Evolutionary conservation across 1,140 invertebrate species (phyloP).

Genomic region (Reticulitermes speratus): DNA sequence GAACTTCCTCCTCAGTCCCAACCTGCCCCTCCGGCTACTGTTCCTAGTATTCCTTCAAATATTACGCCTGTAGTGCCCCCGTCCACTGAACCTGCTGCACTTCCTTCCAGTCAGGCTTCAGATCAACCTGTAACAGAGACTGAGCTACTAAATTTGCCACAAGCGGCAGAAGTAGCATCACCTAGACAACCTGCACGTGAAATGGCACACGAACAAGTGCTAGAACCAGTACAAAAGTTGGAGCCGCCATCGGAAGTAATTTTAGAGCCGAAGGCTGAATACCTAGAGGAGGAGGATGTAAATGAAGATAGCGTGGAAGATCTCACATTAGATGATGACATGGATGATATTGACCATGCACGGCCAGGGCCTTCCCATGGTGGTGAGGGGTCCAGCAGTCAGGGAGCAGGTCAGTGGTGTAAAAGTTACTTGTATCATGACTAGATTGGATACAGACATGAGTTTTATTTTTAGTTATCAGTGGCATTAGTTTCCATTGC

Average conservation of each 20-base stretch:
- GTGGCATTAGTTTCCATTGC: too few relatives aligned
- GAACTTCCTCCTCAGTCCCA: constrained; percentile 34
- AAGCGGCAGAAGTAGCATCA: constrained; percentile 24
- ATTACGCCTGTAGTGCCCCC: constrained; percentile 38
- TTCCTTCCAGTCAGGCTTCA: constrained; percentile 2
- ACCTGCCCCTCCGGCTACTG: constrained; percentile 36
- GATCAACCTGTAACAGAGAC: constrained; percentile 19
- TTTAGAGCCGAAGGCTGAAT: constrained; percentile 75
- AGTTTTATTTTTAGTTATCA: too few relatives aligned
- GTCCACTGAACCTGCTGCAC: constrained; percentile 23
- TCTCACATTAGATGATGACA: constrained; percentile 77
- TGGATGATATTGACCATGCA: constrained; percentile 60
- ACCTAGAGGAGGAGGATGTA: constrained; percentile 61
- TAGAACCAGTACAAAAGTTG: constrained; percentile 36
- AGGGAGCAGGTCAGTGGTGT: constrained; percentile 45
- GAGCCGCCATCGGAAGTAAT: constrained; percentile 52
- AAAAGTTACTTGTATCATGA: background rate
- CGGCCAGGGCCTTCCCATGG: constrained; percentile 55
- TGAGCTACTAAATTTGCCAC: constrained; percentile 32
- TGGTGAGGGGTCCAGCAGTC: constrained; percentile 53
- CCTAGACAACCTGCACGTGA: constrained; percentile 16
- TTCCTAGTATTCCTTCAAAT: constrained; percentile 44
- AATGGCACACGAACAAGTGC: constrained; percentile 1
- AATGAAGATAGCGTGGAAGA: constrained; percentile 78
- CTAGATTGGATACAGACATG: background rate